Evolutionary conservation across 2,797 vertebrate genomes (phyloP).

Genomic region (Gymnodraco acuticeps): DNA sequence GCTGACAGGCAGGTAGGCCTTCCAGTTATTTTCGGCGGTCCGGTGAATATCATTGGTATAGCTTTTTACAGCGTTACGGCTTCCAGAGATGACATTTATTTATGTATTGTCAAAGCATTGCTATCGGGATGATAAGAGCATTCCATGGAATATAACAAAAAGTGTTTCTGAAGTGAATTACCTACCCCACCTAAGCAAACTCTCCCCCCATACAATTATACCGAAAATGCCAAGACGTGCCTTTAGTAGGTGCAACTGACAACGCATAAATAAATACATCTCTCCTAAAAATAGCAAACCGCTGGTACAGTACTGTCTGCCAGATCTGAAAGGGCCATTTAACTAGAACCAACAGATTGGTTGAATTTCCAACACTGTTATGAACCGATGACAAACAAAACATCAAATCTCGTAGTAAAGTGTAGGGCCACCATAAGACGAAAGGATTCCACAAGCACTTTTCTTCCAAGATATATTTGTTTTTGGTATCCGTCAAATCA

Average conservation of each 20-base stretch:
- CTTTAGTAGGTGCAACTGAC: constrained; percentile 40
- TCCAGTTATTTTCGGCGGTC: no score
- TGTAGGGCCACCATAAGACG: neutral
- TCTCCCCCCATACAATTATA: constrained; percentile 31
- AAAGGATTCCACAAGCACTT: neutral
- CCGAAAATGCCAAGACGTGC: constrained; percentile 42
- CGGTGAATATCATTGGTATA: no score
- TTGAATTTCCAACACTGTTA: neutral
- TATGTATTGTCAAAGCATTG: no score
- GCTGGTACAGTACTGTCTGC: neutral
- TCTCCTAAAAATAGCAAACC: constrained; percentile 12
- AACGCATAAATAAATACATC: neutral
- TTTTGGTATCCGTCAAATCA: neutral
- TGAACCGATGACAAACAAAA: neutral
- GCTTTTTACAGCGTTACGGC: no score
- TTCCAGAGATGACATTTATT: no score
- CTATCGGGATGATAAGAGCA: no score
- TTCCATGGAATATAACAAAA: no score
- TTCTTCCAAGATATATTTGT: neutral
- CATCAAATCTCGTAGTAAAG: neutral
- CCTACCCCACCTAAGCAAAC: constrained; percentile 8
- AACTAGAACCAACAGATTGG: neutral
- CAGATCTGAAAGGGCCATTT: neutral
- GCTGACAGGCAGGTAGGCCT: no score
- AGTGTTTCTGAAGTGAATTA: no score